These are phyloP conservation scores for Glaucomys volans DNA, from an alignment of 2,113 vertebrate species.

Conservation along the genomic window DNA sequence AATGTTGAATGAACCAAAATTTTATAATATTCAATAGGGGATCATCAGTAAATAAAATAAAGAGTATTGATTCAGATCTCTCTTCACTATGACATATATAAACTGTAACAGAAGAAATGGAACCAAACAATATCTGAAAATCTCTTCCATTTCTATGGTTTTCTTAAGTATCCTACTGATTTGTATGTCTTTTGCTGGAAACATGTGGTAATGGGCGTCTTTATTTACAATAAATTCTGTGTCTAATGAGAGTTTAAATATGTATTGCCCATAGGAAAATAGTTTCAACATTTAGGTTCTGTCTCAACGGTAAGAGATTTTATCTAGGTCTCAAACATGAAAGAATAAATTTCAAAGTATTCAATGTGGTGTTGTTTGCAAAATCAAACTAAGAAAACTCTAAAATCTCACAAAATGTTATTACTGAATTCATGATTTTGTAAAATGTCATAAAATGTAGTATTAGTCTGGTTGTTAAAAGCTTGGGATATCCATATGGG, in stretches of 20 bases:
- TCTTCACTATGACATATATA: background rate
- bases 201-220: background rate
- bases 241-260: slow-evolving; percentile 4
- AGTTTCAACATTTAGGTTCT: background rate
- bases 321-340: background rate
- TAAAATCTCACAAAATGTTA: background rate
- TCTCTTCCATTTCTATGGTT: slow-evolving; percentile 3
- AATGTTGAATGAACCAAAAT: background rate
- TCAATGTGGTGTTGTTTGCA: background rate
- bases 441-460: background rate
- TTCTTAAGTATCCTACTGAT: background rate
- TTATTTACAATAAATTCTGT: background rate
- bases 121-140: background rate
- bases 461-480: background rate
- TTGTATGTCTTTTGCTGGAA: background rate
- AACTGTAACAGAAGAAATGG: background rate
- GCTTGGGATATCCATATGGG: background rate
- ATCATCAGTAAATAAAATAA: background rate
- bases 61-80: background rate
- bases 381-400: slow-evolving; percentile 23
- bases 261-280: slow-evolving; percentile 25
- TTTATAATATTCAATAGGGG: background rate
- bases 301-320: background rate
- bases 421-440: background rate
- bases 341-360: background rate